Base-by-base conservation (phyloP, 2,888 invertebrate genomes). In the Ctena decussata region DNA sequence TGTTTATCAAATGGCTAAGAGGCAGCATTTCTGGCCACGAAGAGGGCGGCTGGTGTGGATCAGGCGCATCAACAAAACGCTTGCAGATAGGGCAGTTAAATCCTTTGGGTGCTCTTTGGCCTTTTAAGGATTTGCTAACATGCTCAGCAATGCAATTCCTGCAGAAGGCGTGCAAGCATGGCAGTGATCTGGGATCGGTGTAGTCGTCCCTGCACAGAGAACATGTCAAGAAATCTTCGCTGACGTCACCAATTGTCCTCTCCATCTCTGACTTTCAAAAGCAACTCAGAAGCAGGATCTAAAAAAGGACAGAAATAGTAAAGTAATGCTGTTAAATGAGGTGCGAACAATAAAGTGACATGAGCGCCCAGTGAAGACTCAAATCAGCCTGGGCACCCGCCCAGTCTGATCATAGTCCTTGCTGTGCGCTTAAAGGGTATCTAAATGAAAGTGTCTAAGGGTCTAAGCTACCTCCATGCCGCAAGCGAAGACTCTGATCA, bases 141-240 rank as follows among this genome's bases (percentile, higher is more conserved):
- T 91, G 89, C 27, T 89, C 87, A 2, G 87, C 85, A n/a, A 91
- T 69, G 37, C 91, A 91, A 69, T 88, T 83, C 74, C 89, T 86
- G 60, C 91, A 91, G 80, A 91, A 91, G 27, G 90, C 85, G 65
- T 91, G 91, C 6, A 90, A 88, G 69, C 91, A 91, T n/a, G 90
- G 90, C 18, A 91, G 77, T 1, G 75, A 85, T 32, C 86, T 77
- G 0, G 91, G 91, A 35, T 90, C 86, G 8, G 80, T 90, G 49
- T 80, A 91, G 15, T 86, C 87, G 44, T 91, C 90, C n/a, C 85
- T 77, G 69, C 91, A 91, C 27, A 91, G 80, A 21, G 89, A 77
- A 46, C 91, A 91, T 32, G 91, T 90, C 46, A 91, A 77, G 46
- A 90, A 90, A 11, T 89, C 89, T 49, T 85, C 88, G 46, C 73